Conservation (phyloP, 1,140 invertebrate species). For the Drosophila bipectinata region DNA sequence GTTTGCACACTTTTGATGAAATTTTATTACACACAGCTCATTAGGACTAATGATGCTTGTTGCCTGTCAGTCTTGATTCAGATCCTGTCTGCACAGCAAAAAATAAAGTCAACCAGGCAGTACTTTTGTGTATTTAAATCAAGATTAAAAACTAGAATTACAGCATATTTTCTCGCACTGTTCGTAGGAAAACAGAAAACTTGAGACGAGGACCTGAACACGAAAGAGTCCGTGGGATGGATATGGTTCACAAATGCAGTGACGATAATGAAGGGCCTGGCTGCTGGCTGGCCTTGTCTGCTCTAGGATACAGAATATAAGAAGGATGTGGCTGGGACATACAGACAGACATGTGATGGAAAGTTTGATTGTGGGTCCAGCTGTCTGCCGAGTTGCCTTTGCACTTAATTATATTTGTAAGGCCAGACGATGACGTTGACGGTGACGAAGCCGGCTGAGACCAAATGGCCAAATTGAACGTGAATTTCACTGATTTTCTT, state of each 20-base stretch:
- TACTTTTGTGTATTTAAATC: no score
- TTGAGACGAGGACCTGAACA: conserved; percentile 22
- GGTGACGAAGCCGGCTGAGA: conserved; percentile 29
- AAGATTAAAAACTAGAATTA: neutral
- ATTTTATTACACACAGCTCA: conserved; percentile 77
- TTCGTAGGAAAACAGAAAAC: conserved; percentile 16
- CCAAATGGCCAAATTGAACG: conserved; percentile 71
- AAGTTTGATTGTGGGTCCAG: conserved; percentile 3
- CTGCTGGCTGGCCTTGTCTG: conserved; percentile 24
- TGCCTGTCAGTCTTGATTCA: conserved; percentile 54
- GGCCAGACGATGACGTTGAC: conserved; percentile 30
- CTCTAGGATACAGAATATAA: neutral
- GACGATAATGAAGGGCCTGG: conserved; percentile 46
- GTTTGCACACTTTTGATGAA: conserved; percentile 64
- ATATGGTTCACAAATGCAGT: conserved; percentile 11
- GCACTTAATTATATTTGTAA: conserved; percentile 75
- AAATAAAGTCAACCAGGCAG: no score
- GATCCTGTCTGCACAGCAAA: conserved; percentile 8
- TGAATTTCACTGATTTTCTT: conserved; percentile 67
- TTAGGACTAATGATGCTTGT: conserved; percentile 80
- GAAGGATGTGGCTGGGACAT: no score
- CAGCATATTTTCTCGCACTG: neutral
- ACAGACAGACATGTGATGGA: neutral
- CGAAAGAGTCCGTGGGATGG: neutral
- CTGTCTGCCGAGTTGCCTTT: conserved; percentile 49